Evolutionary conservation across 2,888 invertebrate species (phyloP).

Genomic region (Acleris emargana): DNA sequence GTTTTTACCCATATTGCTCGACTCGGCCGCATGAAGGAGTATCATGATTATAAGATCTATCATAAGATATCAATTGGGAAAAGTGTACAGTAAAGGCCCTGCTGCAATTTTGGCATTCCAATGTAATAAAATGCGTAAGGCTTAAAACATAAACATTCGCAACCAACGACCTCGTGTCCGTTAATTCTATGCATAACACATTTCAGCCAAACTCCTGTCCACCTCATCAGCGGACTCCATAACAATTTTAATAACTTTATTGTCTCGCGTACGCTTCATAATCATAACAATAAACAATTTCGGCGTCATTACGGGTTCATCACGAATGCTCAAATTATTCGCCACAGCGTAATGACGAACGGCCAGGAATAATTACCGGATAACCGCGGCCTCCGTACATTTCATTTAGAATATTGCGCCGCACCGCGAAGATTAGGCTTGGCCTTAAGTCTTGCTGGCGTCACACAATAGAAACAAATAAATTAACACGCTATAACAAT

Average conservation of each 20-base stretch:
- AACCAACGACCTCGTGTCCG: neutral
- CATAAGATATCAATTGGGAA: too few species aligned
- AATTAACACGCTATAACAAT: slow-evolving; percentile 4
- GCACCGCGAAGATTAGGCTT: slow-evolving; percentile 51
- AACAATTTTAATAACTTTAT: slow-evolving; percentile 71
- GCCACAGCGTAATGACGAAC: slow-evolving; percentile 74
- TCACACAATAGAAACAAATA: slow-evolving; percentile 10
- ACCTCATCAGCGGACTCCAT: slow-evolving; percentile 47
- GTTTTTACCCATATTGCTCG: too few species aligned
- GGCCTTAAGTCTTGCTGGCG: slow-evolving; percentile 2
- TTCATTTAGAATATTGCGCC: slow-evolving; percentile 70
- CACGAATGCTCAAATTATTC: slow-evolving; percentile 75
- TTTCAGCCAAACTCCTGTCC: slow-evolving; percentile 27
- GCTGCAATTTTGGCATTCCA: too few species aligned
- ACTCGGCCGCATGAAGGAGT: too few species aligned
- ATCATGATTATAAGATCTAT: too few species aligned
- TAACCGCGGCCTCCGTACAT: slow-evolving; percentile 72
- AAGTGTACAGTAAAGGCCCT: too few species aligned
- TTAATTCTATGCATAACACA: slow-evolving; percentile 9
- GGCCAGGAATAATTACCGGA: slow-evolving; percentile 78
- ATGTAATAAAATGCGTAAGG: too few species aligned
- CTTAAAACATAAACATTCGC: too few species aligned
- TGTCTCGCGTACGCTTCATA: slow-evolving; percentile 69
- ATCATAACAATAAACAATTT: slow-evolving; percentile 81
- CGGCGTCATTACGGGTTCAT: slow-evolving; percentile 78